Conservation (phyloP, 2,888 invertebrate species). For the Drosophila demipolita region DNA sequence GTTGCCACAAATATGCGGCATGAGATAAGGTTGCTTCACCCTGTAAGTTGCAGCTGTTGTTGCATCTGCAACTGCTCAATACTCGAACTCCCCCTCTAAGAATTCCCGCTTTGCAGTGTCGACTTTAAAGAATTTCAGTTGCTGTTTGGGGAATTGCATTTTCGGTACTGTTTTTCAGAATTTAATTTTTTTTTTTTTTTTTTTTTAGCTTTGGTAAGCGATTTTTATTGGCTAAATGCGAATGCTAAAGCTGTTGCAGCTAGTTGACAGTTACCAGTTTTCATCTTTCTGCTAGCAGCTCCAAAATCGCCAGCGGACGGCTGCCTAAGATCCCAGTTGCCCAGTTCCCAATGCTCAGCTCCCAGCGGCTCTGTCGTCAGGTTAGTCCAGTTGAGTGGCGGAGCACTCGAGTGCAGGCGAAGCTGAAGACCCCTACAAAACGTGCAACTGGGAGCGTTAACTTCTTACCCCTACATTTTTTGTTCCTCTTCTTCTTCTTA, state of each 20-base stretch:
- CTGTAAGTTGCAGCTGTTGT: conserved; percentile 15
- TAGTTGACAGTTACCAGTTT: conserved; percentile 47
- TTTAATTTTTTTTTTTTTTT: neutral
- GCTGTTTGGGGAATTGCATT: conserved; percentile 12
- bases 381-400: conserved; percentile 71
- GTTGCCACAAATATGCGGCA: conserved; percentile 53
- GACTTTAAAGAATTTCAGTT: conserved; percentile 7
- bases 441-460: conserved; percentile 71
- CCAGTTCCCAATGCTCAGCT: conserved; percentile 27
- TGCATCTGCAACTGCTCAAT: conserved; percentile 16
- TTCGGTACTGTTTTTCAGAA: neutral
- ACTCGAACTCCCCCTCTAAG: conserved; percentile 28
- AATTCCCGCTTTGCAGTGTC: conserved; percentile 15
- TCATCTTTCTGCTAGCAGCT: conserved; percentile 25
- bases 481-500: neutral
- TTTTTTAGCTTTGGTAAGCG: neutral
- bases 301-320: conserved; percentile 16
- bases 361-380: conserved; percentile 75
- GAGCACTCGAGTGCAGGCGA: conserved; percentile 56
- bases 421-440: conserved; percentile 49
- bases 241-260: conserved; percentile 17
- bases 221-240: conserved; percentile 20
- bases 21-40: conserved; percentile 12
- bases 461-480: conserved; percentile 46
- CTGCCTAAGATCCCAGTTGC: conserved; percentile 20